Evolutionary conservation across 2,888 invertebrate species (phyloP).

Genomic region (Epistrophe eligans): DNA sequence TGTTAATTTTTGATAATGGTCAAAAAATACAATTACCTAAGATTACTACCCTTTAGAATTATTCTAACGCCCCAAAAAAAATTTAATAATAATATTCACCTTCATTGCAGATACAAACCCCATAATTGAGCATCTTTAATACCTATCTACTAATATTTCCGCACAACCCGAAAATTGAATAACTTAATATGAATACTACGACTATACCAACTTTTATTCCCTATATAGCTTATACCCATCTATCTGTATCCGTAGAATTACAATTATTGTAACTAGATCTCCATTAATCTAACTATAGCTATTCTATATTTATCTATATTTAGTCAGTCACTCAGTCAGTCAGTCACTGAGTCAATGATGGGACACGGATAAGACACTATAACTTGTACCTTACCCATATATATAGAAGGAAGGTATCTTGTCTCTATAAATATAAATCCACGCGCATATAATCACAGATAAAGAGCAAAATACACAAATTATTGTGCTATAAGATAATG

Average conservation of each 20-base stretch:
- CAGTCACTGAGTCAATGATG: conserved; percentile 55
- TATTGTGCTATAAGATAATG: conserved; percentile 83
- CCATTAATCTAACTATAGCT: conserved; percentile 54
- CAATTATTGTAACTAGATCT: conserved; percentile 42
- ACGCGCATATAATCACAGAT: conserved; percentile 73
- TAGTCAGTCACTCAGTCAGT: conserved; percentile 62
- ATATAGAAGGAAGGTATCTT: conserved; percentile 29
- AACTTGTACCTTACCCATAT: background rate
- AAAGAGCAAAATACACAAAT: conserved; percentile 80
- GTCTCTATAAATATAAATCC: conserved; percentile 36
- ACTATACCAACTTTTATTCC: background rate
- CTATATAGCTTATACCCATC: background rate
- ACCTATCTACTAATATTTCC: conserved; percentile 21
- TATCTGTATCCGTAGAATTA: conserved; percentile 9
- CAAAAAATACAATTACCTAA: too few relatives aligned
- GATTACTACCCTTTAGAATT: too few relatives aligned
- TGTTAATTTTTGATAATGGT: too few relatives aligned
- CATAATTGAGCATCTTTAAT: background rate
- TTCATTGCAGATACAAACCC: too few relatives aligned
- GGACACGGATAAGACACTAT: conserved; percentile 66
- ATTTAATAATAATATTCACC: too few relatives aligned
- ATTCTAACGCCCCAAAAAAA: too few relatives aligned
- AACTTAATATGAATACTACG: conserved; percentile 12
- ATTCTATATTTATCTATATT: conserved; percentile 11
- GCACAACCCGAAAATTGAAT: conserved; percentile 36